Evolutionary conservation across 1,140 invertebrate species (phyloP), one percentile per base, ranked within the genome.

Genomic region (Zaprionus africanus): DNA sequence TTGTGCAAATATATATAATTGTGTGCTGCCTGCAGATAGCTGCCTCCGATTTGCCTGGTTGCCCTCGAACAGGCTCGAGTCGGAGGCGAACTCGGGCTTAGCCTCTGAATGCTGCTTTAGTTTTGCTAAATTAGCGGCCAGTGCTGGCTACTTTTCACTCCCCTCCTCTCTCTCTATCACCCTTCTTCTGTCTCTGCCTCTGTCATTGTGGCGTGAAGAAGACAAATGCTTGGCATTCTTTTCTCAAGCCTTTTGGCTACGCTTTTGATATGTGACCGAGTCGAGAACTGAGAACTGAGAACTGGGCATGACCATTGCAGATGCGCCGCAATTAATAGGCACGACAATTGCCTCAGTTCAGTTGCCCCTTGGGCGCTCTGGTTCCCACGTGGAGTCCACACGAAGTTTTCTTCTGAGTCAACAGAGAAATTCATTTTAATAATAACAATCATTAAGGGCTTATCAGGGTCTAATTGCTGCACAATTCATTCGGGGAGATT

Each of bases 181-280:
- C 11, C 31, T 31, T 1, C 13, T 38, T 17, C 17, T 26, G 24
- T 31, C 43, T 4, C 15, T 64, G 22, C 54, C 17, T 57, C 34
- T 36, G 51, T 65, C 75, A 82, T 76, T 81, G 62, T 81, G 84
- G 84, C 85, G 85, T 85, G 81, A 88, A 90, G 78, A 90, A 88
- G 85, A 88, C 85, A 88, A 88, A 88, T 88, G 85, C 84, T 54
- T 81, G 71, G 81, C 43, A 88, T 88, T 81, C 84, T 81, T 81
- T 90, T 88, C 84, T 88, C 84, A 88, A 90, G 84, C 84, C 84
- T 84, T 88, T 88, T 90, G 84, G 85, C 79, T 67, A 90, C 71
- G 84, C 85, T 84, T 76, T 83, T 83, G 84, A 83, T 87, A 87
- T 87, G 80, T 71, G 82, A 79, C 68, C 74, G 59, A 54, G 59